Evolutionary conservation across 2,113 vertebrate genomes (phyloP).

Genomic region (Neolamprologus sp.): DNA sequence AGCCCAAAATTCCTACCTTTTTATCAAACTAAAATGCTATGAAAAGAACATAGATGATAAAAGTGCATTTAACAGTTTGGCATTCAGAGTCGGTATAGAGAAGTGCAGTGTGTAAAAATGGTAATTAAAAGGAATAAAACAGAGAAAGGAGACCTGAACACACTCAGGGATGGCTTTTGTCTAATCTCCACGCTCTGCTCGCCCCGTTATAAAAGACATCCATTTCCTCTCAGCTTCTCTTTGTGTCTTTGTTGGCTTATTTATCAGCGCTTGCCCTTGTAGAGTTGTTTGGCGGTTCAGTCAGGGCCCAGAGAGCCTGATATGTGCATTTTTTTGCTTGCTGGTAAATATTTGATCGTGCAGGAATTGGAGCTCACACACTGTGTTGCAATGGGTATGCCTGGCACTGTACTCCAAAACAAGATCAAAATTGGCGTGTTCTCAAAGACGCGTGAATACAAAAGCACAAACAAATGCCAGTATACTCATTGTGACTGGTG

Average conservation of each 20-base stretch:
- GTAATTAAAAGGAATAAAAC: neutral
- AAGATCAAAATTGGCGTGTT: constrained; percentile 13
- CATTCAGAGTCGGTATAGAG: neutral
- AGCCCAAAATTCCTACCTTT: neutral
- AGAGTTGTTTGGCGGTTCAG: neutral
- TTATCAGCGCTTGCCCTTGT: neutral
- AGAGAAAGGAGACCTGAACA: neutral
- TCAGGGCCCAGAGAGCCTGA: neutral
- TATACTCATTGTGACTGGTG: neutral
- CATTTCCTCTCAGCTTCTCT: neutral
- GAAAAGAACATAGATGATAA: neutral
- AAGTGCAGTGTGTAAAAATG: neutral
- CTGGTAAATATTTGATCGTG: constrained; percentile 46
- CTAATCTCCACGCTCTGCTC: neutral
- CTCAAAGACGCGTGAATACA: neutral
- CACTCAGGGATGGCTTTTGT: neutral
- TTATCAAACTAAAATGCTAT: neutral
- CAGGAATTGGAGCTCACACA: constrained; percentile 11
- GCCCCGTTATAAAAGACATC: neutral
- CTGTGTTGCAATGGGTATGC: neutral
- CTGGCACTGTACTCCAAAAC: constrained; percentile 9
- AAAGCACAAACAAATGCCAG: constrained; percentile 1
- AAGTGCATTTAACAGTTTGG: neutral
- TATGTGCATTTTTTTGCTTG: constrained; percentile 8
- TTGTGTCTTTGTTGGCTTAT: neutral